Evolutionary conservation across 2,797 vertebrate genomes (phyloP).

Genomic region (Eupleurogrammus muticus): DNA sequence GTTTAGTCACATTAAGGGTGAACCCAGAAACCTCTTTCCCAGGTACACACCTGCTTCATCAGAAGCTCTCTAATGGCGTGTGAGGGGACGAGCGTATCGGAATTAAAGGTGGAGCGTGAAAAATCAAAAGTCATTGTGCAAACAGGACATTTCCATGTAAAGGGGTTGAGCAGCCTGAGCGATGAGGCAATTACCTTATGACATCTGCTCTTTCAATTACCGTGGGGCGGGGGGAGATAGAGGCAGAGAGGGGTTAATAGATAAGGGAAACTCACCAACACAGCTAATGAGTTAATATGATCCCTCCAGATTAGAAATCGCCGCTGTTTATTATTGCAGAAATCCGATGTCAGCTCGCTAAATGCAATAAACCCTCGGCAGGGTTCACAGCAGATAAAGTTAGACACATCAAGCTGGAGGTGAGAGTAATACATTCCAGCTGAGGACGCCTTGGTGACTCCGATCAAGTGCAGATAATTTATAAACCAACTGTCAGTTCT

Average conservation of each 20-base stretch:
- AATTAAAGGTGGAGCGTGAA: slow-evolving; percentile 46
- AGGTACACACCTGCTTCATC: slow-evolving; percentile 21
- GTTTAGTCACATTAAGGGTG: slow-evolving; percentile 42
- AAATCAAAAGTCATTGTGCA: slow-evolving; percentile 57
- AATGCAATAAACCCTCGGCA: slow-evolving; percentile 40
- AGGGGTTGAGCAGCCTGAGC: slow-evolving; percentile 63
- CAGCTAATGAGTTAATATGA: slow-evolving; percentile 69
- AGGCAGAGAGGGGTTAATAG: slow-evolving; percentile 61
- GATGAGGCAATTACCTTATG: slow-evolving; percentile 76
- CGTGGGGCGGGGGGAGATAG: slow-evolving; percentile 31
- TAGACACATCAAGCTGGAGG: slow-evolving; percentile 35
- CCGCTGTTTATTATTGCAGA: slow-evolving; percentile 41
- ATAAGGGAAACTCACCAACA: slow-evolving; percentile 64
- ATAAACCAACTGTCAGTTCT: slow-evolving; percentile 10
- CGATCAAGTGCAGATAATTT: background rate
- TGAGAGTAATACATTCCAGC: slow-evolving; percentile 44
- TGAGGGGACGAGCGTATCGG: slow-evolving; percentile 39
- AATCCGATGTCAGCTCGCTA: slow-evolving; percentile 42
- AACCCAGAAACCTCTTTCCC: slow-evolving; percentile 20
- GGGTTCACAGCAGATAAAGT: slow-evolving; percentile 56
- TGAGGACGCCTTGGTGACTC: slow-evolving; percentile 18
- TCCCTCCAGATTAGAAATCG: slow-evolving; percentile 50
- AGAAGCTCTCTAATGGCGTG: slow-evolving; percentile 26
- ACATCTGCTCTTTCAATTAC: slow-evolving; percentile 77
- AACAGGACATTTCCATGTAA: slow-evolving; percentile 55